These are phyloP conservation scores for Hipparchia sbordonii DNA, from an alignment of 2,888 invertebrate species.

Conservation along the genomic window DNA sequence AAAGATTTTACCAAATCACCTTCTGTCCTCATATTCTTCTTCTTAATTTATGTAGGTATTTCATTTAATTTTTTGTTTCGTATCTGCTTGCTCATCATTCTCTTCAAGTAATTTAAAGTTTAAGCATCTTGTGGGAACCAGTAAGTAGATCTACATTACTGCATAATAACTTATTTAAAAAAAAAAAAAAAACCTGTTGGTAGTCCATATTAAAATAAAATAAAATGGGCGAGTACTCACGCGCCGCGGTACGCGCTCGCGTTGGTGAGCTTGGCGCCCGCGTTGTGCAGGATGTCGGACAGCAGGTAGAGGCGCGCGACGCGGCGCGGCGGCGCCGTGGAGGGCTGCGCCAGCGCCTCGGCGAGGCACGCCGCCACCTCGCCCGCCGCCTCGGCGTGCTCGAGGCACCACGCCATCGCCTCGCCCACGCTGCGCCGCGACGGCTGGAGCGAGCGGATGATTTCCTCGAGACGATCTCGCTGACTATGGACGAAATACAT, in stretches of 20 bases:
- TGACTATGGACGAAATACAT: slow-evolving; percentile 82
- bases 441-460: slow-evolving; percentile 92
- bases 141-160: too few relatives aligned
- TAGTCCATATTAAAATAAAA: too few relatives aligned
- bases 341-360: slow-evolving; percentile 92
- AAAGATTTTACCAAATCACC: too few relatives aligned
- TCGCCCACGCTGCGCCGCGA: slow-evolving; percentile 93
- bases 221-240: slow-evolving; percentile 74
- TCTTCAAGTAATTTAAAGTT: too few relatives aligned
- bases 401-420: slow-evolving; percentile 99
- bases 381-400: slow-evolving; percentile 98
- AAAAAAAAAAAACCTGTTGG: too few relatives aligned
- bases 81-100: too few relatives aligned
- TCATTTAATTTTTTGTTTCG: too few relatives aligned
- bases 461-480: slow-evolving; percentile 95
- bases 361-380: slow-evolving; percentile 96
- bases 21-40: too few relatives aligned
- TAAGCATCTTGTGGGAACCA: too few relatives aligned
- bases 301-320: slow-evolving; percentile 96
- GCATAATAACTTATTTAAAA: too few relatives aligned
- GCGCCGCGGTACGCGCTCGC: slow-evolving; percentile 96
- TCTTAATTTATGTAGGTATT: too few relatives aligned
- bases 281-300: slow-evolving; percentile 98
- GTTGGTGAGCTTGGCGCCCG: slow-evolving; percentile 97
- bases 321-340: slow-evolving; percentile 87